These are phyloP conservation scores for Dinocampus coccinellae DNA, from an alignment of 2,888 invertebrate genomes.

Conservation along the genomic window DNA sequence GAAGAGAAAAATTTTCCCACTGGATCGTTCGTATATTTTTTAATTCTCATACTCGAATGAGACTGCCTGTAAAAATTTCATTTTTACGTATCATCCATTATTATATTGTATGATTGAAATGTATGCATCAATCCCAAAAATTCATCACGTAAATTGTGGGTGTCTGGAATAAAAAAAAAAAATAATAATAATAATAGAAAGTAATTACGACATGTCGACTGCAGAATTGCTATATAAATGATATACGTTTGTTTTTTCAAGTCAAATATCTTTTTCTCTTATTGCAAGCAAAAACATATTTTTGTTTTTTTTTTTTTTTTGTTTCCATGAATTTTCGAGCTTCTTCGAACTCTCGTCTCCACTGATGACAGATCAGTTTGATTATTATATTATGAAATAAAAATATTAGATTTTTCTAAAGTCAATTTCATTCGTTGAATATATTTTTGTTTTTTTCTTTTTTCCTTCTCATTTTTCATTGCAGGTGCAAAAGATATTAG, in stretches of 20 bases:
- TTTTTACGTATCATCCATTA: background rate
- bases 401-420: no score
- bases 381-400: no score
- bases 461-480: background rate
- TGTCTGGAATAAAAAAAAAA: background rate
- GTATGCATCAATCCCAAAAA: constrained; percentile 21
- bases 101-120: constrained; percentile 12
- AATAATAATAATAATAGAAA: background rate
- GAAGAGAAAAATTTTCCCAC: no score
- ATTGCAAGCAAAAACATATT: no score
- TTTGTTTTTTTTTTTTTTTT: no score
- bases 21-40: constrained; percentile 10
- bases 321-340: constrained; percentile 3
- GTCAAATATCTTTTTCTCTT: constrained; percentile 37
- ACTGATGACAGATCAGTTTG: no score
- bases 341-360: background rate
- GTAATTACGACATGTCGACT: background rate
- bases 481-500: background rate
- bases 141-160: background rate
- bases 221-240: constrained; percentile 4
- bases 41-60: constrained; percentile 32
- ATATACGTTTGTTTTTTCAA: constrained; percentile 47
- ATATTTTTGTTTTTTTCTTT: background rate
- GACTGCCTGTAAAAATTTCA: constrained; percentile 17
- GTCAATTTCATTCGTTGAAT: background rate